Base-by-base conservation (phyloP, 1,140 invertebrate species). In the Drosophila trapezifrons region DNA sequence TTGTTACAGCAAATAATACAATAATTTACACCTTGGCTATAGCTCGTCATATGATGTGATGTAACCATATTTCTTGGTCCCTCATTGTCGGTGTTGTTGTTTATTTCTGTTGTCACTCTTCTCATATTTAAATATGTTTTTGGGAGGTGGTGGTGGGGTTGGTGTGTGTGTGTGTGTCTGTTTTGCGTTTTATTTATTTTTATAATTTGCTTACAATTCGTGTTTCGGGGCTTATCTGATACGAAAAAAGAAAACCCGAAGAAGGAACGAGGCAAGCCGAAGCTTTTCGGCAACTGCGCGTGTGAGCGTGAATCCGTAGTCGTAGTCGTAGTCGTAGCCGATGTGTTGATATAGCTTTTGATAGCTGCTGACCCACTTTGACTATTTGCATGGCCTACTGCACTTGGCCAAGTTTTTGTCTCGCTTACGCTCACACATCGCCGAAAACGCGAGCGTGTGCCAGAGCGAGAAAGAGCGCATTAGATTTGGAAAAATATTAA, bases 371-470 rank as follows among this genome's bases (percentile, higher is more conserved):
- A 91, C 89, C 89, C 81, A 91, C 89, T 91, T 91, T 80, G 73
- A 57, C 78, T 81, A 87, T 91, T 90, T 91, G 89, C 89, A 91
- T 91, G 89, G 89, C 89, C 89, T 90, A 91, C 89, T 91, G 89
- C 89, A 91, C 89, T 91, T 91, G 89, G 80, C 89, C 89, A 91
- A 91, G 73, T 91, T 91, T 91, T 90, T 90, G 74, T 90, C 83
- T 72, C 82, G 47, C 63, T 90, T 60, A n/a, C 10, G 25, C 60
- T n/a, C 56, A 27, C 65, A 64, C 38, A 63, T 37, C 51, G 35
- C 58, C 63, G 38, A 75, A 81, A 73, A 57, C 43, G 37, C 18
- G 38, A 32, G 49, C 58, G 62, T 54, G 69, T 52, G 56, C 32
- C 22, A 70, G 64, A 52, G 65, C 42, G 57, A 57, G 64, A 47